phyloP scores from a whole-genome alignment of 2,888 invertebrate genomes.

The Norana najaformis region DNA sequence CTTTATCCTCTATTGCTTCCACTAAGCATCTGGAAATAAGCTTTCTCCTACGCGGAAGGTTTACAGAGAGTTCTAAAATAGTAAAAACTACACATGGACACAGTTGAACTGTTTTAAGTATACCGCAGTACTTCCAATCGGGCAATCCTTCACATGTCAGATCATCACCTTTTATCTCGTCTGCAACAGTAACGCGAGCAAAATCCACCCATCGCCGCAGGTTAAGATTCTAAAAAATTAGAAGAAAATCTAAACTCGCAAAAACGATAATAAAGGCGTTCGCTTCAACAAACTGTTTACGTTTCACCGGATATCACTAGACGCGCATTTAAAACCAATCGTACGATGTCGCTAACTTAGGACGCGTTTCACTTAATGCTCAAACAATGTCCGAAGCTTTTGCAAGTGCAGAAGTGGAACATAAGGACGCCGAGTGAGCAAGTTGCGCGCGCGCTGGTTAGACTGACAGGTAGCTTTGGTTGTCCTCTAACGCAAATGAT shows the following conservation, averaged over 20 bases:
- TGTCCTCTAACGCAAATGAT: no score
- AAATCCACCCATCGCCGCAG: not conserved
- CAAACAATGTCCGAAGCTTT: no score
- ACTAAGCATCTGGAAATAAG: no score
- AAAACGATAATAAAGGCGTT: not conserved
- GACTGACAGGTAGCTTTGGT: no score
- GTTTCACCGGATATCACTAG: not conserved
- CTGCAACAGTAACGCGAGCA: constrained; percentile 7
- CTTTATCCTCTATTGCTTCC: not conserved
- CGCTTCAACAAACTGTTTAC: not conserved
- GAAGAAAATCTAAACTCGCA: not conserved
- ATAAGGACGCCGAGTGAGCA: no score
- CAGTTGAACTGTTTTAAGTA: not conserved
- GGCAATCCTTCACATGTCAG: not conserved
- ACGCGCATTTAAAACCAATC: not conserved
- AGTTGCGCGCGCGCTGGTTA: no score
- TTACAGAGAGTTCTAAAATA: not conserved
- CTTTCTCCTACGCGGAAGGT: not conserved
- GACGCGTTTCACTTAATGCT: not conserved
- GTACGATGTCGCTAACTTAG: not conserved
- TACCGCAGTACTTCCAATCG: not conserved
- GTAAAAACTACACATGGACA: not conserved
- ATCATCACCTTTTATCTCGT: not conserved
- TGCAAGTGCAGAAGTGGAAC: no score
- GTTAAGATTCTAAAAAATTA: not conserved